Base-by-base conservation (phyloP, 2,888 invertebrate species). In the Lycia hirtaria region DNA sequence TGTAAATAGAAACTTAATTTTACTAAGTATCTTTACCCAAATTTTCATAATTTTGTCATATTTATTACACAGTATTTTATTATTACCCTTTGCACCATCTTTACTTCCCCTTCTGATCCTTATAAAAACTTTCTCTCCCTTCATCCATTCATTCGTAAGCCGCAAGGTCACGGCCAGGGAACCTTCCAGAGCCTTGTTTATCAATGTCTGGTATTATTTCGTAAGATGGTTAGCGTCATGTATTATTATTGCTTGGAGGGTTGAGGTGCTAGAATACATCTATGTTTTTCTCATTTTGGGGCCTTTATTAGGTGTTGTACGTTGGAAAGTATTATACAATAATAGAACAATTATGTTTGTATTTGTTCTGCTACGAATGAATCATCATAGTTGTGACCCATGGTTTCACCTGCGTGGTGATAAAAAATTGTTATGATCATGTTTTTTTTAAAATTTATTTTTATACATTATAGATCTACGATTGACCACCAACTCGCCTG, bases 131-230 rank as follows among this genome's bases (percentile, higher is more conserved):
- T 24, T 30, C 26, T 26, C 38, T 37, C 20, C n/a, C 37, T 19
- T 37, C 37, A 5, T n/a, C 37, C 37, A 37, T 47, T 33, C 32
- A 24, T 47, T 41, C 50, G 30, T 26, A 24, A 28, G 12, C 17
- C 30, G 17, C 43, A 56, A 54, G 49, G 49, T 37, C 50, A 37
- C 38, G 65, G 60, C 41, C 57, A 58, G 41, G 53, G 55, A 28
- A 53, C 53, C 50, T 43, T 32, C 33, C 30, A 49, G 30, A 54
- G 48, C 51, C 28, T 52, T 60, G 62, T 66, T 62, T 62, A 58
- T 66, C 64, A 62, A 57, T 43, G 66, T 64, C 62, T 30, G 53
- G 30, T 49, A 52, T 61, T 57, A 56, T 57, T 61, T 58, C 9
- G 17, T 33, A 17, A 30, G 32, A 22, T n/a, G 41, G 43, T 14